A percentile compares a stretch with the other conserved stretches of the same genome.
Evolutionary conservation across 2,113 vertebrate genomes (phyloP).

Genomic region (Leptodactylus fuscus): DNA sequence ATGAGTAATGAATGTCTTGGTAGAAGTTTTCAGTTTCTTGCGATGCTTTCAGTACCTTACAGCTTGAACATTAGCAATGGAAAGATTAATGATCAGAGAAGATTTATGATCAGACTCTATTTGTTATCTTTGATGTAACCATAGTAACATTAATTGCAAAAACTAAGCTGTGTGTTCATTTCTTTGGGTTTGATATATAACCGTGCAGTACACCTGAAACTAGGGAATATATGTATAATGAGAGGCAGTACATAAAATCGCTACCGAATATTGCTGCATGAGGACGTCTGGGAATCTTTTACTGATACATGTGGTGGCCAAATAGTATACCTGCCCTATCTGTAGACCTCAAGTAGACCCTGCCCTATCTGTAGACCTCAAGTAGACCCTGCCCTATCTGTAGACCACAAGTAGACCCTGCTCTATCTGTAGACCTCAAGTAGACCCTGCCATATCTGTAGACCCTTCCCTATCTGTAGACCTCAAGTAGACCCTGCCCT

Average conservation of each 20-base stretch:
- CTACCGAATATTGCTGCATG: background rate
- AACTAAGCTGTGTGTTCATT: slow-evolving; percentile 34
- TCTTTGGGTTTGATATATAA: slow-evolving; percentile 23
- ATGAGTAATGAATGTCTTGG: slow-evolving; percentile 56
- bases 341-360: background rate
- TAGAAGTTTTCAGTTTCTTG: slow-evolving; percentile 46
- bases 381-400: no score
- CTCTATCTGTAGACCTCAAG: no score
- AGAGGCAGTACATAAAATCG: background rate
- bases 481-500: no score
- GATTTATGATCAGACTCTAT: slow-evolving; percentile 59
- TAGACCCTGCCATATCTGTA: no score
- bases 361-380: no score
- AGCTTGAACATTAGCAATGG: slow-evolving; percentile 57
- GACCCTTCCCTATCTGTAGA: no score
- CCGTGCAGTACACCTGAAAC: slow-evolving; percentile 20
- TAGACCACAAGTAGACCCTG: no score
- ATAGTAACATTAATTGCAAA: slow-evolving; percentile 58
- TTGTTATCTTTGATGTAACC: slow-evolving; percentile 60
- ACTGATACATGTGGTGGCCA: background rate
- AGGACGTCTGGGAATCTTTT: no score
- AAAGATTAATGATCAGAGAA: slow-evolving; percentile 61
- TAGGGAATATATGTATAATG: background rate
- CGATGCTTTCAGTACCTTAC: slow-evolving; percentile 48
- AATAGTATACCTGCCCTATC: background rate